These are phyloP conservation scores for Dendrolimus houi DNA, from an alignment of 2,888 invertebrate genomes.

Conservation along the genomic window DNA sequence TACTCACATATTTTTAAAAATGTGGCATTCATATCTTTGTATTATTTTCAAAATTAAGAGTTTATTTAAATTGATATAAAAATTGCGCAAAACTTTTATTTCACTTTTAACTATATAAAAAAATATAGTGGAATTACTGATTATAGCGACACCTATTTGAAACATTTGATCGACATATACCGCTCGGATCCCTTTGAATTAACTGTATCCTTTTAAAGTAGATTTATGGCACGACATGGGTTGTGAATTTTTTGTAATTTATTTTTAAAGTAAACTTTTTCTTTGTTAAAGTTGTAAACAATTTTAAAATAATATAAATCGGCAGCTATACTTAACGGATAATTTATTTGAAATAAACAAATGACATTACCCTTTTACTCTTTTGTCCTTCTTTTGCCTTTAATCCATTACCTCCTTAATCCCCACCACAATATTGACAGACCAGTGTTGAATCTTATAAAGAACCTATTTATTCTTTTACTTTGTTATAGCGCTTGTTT, in stretches of 20 bases:
- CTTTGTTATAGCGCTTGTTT: conserved; percentile 63
- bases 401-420: conserved; percentile 17
- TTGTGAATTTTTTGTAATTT: conserved; percentile 54
- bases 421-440: conserved; percentile 72
- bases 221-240: conserved; percentile 28
- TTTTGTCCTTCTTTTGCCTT: conserved; percentile 19
- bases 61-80: no score
- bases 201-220: conserved; percentile 20
- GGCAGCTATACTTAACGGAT: conserved; percentile 65
- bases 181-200: conserved; percentile 28
- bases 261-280: conserved; percentile 35
- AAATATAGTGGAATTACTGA: no score
- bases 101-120: no score
- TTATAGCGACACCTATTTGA: no score
- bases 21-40: no score
- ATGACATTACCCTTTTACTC: conserved; percentile 45
- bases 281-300: conserved; percentile 57
- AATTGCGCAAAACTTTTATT: no score
- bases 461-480: conserved; percentile 61
- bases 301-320: conserved; percentile 49
- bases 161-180: no score
- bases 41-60: no score
- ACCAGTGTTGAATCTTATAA: conserved; percentile 70
- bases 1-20: no score
- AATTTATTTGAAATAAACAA: conserved; percentile 68